Base-by-base conservation (phyloP, 2,888 invertebrate species). In the Parapristionchus giblindavisi region DNA sequence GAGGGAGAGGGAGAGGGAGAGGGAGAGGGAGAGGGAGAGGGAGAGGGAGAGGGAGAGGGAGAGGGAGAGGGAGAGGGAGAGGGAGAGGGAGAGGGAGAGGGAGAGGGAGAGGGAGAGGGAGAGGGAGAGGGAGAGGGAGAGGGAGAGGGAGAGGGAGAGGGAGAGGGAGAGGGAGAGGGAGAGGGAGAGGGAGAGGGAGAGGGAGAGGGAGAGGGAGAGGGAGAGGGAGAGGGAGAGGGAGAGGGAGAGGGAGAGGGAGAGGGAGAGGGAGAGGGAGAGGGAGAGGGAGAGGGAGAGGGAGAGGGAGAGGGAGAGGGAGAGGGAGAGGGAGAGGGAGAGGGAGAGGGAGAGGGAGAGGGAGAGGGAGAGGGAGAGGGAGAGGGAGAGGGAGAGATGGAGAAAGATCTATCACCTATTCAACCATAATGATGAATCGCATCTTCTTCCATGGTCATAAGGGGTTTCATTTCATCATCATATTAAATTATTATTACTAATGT, bases 1-100 rank as follows among this genome's bases (percentile, higher is more conserved):
- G 51, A 51, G 51, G 51, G 51, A 51, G 51, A 51, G 51, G 51
- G 51, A 51, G 51, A 51, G 51, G 51, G 51, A 51, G 51, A 51
- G 51, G 51, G 51, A 51, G n/a, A 51, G 51, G 51, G 51, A 51
- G 51, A 51, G 51, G 51, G 51, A 51, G 51, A 51, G 51, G 51
- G 51, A 51, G 51, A 51, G 51, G 51, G 51, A 51, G 51, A 51
- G 51, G 51, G 51, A 51, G 51, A 51, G 51, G 51, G 51, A 51
- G 51, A 51, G 51, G 51, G 51, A 51, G 51, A 51, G 51, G 51
- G 51, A 51, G 51, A 51, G 51, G 51, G 51, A 51, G 51, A 51
- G 51, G 51, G 51, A 51, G 51, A 51, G 51, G 51, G 51, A n/a
- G 51, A 51, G 51, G 51, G 51, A 51, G 51, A 51, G 51, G 51